Percentiles rank a stretch among this genome's conserved stretches.
Conservation (phyloP, 64 coral and sea anemone genomes). For the Stylophora pistillata region DNA sequence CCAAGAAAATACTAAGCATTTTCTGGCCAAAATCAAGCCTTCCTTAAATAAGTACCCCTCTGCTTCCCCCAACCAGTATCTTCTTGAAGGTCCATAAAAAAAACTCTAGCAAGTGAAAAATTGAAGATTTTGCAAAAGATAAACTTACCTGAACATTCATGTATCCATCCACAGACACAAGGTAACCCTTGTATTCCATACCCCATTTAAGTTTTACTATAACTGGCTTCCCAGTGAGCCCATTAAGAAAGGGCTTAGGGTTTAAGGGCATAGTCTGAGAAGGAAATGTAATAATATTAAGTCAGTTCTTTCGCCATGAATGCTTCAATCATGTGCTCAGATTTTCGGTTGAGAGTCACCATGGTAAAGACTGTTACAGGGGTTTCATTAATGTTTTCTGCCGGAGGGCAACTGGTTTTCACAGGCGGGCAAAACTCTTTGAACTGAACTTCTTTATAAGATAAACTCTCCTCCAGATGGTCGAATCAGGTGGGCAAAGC, state of each 20-base stretch:
- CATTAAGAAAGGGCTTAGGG: constrained; percentile 97
- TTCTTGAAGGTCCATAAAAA: too few relatives aligned
- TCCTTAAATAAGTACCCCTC: background rate
- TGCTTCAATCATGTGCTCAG: too few relatives aligned
- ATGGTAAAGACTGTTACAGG: too few relatives aligned
- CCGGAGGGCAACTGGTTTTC: too few relatives aligned
- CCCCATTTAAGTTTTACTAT: constrained; percentile 99
- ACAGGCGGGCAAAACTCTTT: too few relatives aligned
- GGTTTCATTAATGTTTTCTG: too few relatives aligned
- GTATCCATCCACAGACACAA: constrained; percentile 98
- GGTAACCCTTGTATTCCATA: constrained; percentile 98
- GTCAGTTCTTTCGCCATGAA: background rate
- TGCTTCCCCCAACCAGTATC: background rate
- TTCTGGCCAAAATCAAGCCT: too few relatives aligned
- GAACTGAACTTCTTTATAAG: too few relatives aligned
- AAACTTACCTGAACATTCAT: constrained; percentile 95
- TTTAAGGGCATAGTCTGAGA: constrained; percentile 91
- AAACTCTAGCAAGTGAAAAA: too few relatives aligned
- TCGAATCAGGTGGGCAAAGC: too few relatives aligned
- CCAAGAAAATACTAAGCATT: background rate
- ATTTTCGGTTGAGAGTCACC: too few relatives aligned
- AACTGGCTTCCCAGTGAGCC: constrained; percentile 94
- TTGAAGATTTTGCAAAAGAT: background rate
- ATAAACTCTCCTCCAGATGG: too few relatives aligned
- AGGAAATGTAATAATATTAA: background rate